A percentile compares a stretch with the other conserved stretches of the same genome.
phyloP scores from a whole-genome alignment of 2,888 invertebrate genomes.

The Dryobotodes eremita region DNA sequence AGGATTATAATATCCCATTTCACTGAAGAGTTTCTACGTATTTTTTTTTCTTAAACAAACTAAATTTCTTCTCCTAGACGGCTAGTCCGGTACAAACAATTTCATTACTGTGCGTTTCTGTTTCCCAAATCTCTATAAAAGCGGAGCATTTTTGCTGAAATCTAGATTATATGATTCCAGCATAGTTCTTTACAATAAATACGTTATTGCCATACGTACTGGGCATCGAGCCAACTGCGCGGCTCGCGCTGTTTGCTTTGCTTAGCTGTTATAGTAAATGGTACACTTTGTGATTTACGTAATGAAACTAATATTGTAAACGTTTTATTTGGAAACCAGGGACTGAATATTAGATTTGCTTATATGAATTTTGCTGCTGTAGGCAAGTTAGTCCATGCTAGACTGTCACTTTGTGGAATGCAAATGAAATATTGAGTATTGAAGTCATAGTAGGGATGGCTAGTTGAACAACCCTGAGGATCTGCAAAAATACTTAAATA shows the following conservation, averaged over 20 bases:
- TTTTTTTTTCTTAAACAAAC: too few species aligned
- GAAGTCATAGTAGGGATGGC: not conserved
- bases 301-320: conserved; percentile 52
- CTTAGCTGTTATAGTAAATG: conserved; percentile 37
- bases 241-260: conserved; percentile 35
- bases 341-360: conserved; percentile 7
- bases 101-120: conserved; percentile 3
- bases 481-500: too few species aligned
- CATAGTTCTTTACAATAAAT: conserved; percentile 44
- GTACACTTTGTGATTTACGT: conserved; percentile 40
- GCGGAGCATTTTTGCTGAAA: conserved; percentile 11
- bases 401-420: not conserved
- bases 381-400: not conserved
- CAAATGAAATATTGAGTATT: too few species aligned
- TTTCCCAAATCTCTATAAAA: conserved; percentile 35
- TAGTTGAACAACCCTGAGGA: not conserved
- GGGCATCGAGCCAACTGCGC: conserved; percentile 48
- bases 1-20: too few species aligned
- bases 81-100: too few species aligned
- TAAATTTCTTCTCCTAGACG: too few species aligned
- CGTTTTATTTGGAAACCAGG: conserved; percentile 28
- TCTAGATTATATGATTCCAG: conserved; percentile 27
- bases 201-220: conserved; percentile 37
- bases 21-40: too few species aligned
- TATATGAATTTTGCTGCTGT: not conserved